Percentiles rank a stretch among this genome's conserved stretches.
phyloP scores from a whole-genome alignment of 2,888 invertebrate species.

The Plagodis dolabraria region DNA sequence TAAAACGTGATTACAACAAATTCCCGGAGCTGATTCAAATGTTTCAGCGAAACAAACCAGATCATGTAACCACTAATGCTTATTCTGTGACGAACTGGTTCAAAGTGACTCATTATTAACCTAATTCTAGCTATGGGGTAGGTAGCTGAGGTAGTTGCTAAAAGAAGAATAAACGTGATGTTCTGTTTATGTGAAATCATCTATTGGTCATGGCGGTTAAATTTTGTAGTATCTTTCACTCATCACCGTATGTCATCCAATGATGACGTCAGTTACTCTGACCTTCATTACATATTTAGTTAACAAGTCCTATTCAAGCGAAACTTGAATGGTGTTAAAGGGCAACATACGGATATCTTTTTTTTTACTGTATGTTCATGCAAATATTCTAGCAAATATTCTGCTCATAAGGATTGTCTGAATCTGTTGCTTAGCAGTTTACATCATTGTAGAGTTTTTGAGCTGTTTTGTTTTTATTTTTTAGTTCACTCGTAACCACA shows the following conservation, averaged over 20 bases:
- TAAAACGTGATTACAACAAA: conserved; percentile 19
- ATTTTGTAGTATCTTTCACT: conserved; percentile 3
- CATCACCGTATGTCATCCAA: not conserved
- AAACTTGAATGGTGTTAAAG: too few relatives aligned
- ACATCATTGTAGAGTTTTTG: too few relatives aligned
- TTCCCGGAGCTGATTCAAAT: conserved; percentile 23
- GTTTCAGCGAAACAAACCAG: conserved; percentile 23
- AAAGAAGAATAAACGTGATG: conserved; percentile 20
- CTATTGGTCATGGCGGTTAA: conserved; percentile 16
- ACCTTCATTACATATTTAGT: not conserved
- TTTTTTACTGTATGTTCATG: too few relatives aligned
- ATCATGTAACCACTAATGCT: not conserved
- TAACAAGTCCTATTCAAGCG: too few relatives aligned
- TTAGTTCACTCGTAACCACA: too few relatives aligned
- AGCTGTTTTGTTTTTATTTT: too few relatives aligned
- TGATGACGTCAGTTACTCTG: conserved; percentile 2
- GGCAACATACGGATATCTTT: too few relatives aligned
- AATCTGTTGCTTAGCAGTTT: too few relatives aligned
- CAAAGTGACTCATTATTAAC: conserved; percentile 31
- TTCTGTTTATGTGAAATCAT: conserved; percentile 19
- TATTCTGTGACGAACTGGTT: conserved; percentile 9
- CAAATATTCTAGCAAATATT: too few relatives aligned
- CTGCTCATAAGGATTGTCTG: too few relatives aligned
- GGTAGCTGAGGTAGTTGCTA: conserved; percentile 23
- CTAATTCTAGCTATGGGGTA: conserved; percentile 28